phyloP scores from a whole-genome alignment of 23 tunicate species.

The Botrylloides violaceus region DNA sequence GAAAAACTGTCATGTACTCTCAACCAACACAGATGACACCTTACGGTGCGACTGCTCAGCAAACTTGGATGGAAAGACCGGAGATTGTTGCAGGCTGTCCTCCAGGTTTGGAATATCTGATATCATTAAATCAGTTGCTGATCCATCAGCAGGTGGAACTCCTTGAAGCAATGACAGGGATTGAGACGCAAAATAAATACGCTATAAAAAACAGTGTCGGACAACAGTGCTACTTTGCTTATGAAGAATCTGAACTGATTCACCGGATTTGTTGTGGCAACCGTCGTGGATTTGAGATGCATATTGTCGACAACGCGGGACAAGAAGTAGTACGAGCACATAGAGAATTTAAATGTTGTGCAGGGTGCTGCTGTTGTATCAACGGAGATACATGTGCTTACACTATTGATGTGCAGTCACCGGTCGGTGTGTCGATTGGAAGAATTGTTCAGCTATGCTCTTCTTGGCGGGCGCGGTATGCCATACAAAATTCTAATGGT shows the following conservation, averaged over 20 bases:
- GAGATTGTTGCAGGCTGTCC: conserved; percentile 54
- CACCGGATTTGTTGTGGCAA: conserved; percentile 64
- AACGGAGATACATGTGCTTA: conserved; percentile 47
- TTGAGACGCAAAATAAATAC: conserved; percentile 11
- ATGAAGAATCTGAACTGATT: conserved; percentile 56
- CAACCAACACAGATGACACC: conserved; percentile 10
- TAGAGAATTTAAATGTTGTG: conserved; percentile 74
- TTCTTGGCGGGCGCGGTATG: conserved; percentile 69
- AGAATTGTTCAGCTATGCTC: conserved; percentile 53
- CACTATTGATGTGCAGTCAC: conserved; percentile 50
- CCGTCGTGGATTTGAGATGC: conserved; percentile 59
- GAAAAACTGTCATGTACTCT: too few species aligned
- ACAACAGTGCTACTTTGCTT: conserved; percentile 28
- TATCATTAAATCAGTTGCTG: conserved; percentile 69
- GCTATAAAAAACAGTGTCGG: conserved; percentile 21
- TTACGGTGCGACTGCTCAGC: conserved; percentile 1
- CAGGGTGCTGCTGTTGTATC: conserved; percentile 81
- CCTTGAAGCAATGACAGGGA: conserved; percentile 40
- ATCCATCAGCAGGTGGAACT: conserved; percentile 90
- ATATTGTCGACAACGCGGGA: conserved; percentile 62
- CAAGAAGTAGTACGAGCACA: conserved; percentile 57
- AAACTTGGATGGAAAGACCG: conserved; percentile 66
- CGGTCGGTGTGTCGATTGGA: conserved; percentile 56
- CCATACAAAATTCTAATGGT: conserved; percentile 39
- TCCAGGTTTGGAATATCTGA: conserved; percentile 85